Base-by-base conservation (phyloP, 1,140 invertebrate species). In the Adoxophyes honmai region DNA sequence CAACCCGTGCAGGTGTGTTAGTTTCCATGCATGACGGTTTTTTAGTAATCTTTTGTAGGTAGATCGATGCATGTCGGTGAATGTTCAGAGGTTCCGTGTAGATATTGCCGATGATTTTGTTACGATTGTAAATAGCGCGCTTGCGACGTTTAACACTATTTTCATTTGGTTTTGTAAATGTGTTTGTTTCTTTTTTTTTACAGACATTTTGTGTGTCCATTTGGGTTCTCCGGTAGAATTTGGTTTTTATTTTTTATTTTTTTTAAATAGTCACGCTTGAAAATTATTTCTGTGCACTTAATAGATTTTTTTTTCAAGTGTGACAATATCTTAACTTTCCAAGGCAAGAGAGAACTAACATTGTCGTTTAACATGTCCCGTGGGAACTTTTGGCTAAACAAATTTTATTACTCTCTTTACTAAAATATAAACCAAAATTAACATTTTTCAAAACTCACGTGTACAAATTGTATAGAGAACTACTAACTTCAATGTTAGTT, bases 171-270 rank as follows among this genome's bases (percentile, higher is more conserved):
- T 28, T 63, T 64, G 54, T 67, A 59, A 64, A 61, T 55, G 34
- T 65, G 11, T 57, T 42, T 62, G 57, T 59, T 75, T 72, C 66
- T 70, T 66, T 72, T 76, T 75, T 80, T 83, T 74, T 73, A 59
- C 73, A 82, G 79, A 76, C 58, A 6, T 78, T n/a, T 60, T 76
- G 66, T 82, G 68, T 79, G 71, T 73, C 57, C 61, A 55, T 75
- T 80, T 73, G 79, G 76, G 75, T 74, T 69, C 73, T 80, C 76
- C 72, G 76, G 79, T 86, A 84, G 81, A 76, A 52, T 78, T 67
- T 74, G 73, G 70, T 71, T 73, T 79, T 78, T 74, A 64, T 63
- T 60, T 66, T 70, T 59, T 75, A 62, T 61, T 64, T 63, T 66
- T 57, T 64, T 65, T 62, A 52, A n/a, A 67, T 68, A 75, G 62